Percentiles rank a stretch among this genome's conserved stretches.
Conservation (phyloP, 2,888 invertebrate genomes). For the Caenorhabditis angaria region DNA sequence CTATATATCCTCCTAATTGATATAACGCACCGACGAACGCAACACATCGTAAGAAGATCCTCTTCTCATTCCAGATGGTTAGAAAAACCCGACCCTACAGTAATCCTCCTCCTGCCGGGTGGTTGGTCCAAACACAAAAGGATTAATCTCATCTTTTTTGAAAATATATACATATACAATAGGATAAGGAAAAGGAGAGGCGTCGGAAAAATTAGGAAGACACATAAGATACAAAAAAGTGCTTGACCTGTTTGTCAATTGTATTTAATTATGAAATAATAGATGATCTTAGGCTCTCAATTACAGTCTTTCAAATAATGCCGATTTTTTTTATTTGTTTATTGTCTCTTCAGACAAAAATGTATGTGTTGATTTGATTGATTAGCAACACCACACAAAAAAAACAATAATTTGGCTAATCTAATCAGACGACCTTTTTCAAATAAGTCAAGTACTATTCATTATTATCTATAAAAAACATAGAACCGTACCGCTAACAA, state of each 20-base stretch:
- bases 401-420: neutral
- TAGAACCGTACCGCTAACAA: too few species aligned
- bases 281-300: neutral
- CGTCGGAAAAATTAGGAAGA: too few species aligned
- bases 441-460: neutral
- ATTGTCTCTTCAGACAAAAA: too few species aligned
- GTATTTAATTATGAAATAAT: conserved; percentile 4
- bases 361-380: too few species aligned
- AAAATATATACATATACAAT: neutral
- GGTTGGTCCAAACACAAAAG: neutral
- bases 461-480: neutral
- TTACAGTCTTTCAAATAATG: neutral
- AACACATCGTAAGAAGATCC: conserved; percentile 8
- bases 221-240: too few species aligned
- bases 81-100: neutral
- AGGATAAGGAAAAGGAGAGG: neutral
- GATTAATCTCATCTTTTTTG: neutral
- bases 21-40: conserved; percentile 7
- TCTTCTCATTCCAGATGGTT: conserved; percentile 4
- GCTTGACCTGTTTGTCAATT: conserved; percentile 4
- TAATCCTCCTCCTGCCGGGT: neutral
- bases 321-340: neutral
- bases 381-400: too few species aligned
- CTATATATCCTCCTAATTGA: neutral
- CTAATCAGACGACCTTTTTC: neutral